phyloP scores from a whole-genome alignment of 2,888 invertebrate species.

The Sialis lutaria region DNA sequence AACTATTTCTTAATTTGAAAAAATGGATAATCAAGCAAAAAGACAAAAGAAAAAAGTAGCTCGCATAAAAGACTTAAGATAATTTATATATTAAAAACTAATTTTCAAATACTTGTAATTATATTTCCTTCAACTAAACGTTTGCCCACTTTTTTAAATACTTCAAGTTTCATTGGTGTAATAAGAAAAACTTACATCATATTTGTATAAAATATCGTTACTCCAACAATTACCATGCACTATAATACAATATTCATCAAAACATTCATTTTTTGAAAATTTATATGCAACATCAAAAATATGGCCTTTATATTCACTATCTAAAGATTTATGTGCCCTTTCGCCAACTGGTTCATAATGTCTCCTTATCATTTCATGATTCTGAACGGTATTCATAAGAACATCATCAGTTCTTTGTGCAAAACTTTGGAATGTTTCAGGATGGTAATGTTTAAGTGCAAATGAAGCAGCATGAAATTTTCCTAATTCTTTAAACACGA shows the following conservation, averaged over 20 bases:
- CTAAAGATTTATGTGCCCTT: not conserved
- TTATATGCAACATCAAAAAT: not conserved
- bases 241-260: slow-evolving; percentile 10
- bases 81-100: too few relatives aligned
- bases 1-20: too few relatives aligned
- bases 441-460: slow-evolving; percentile 1
- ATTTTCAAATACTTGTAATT: too few relatives aligned
- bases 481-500: slow-evolving; percentile 1
- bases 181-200: slow-evolving; percentile 15
- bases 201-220: slow-evolving; percentile 19
- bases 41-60: too few relatives aligned
- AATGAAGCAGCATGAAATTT: slow-evolving; percentile 1
- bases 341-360: not conserved
- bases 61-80: too few relatives aligned
- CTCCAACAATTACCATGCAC: slow-evolving; percentile 19
- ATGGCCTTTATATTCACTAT: slow-evolving; percentile 6
- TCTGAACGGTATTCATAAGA: not conserved
- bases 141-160: too few relatives aligned
- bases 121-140: too few relatives aligned
- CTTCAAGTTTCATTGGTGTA: too few relatives aligned
- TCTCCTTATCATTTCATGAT: not conserved
- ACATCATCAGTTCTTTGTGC: not conserved
- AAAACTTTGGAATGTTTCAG: not conserved
- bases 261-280: not conserved
- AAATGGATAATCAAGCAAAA: too few relatives aligned